Conservation (phyloP, 2,888 invertebrate species). For the Eustalomyia histrio region DNA sequence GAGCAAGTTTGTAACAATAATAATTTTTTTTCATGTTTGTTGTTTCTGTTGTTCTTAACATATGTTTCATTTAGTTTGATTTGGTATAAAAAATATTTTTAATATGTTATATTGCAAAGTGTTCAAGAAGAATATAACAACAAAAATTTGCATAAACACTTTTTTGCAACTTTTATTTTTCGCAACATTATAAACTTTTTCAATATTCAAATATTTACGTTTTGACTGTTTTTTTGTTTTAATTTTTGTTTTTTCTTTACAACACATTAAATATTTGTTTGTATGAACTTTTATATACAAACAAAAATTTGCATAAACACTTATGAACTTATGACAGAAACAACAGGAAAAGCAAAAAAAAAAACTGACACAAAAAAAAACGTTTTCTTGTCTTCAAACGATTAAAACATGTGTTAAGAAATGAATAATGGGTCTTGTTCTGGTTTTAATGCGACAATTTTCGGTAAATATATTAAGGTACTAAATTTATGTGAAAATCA, state of each 20-base stretch:
- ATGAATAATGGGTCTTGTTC: slow-evolving; percentile 24
- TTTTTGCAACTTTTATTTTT: slow-evolving; percentile 38
- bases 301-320: slow-evolving; percentile 56
- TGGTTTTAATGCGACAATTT: background rate
- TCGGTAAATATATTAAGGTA: no score
- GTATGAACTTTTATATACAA: slow-evolving; percentile 27
- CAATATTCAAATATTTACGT: slow-evolving; percentile 60
- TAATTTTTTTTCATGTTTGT: slow-evolving; percentile 8
- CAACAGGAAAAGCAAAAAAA: background rate
- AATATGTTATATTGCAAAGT: slow-evolving; percentile 30
- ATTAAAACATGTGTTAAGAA: slow-evolving; percentile 23
- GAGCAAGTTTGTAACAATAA: slow-evolving; percentile 40
- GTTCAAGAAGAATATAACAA: slow-evolving; percentile 23
- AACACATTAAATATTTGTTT: slow-evolving; percentile 21
- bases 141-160: slow-evolving; percentile 50
- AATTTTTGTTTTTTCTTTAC: background rate
- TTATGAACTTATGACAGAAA: slow-evolving; percentile 29
- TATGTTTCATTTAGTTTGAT: slow-evolving; percentile 36
- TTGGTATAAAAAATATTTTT: slow-evolving; percentile 31
- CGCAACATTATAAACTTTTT: slow-evolving; percentile 49
- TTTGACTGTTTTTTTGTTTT: slow-evolving; percentile 13
- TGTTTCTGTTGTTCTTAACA: slow-evolving; percentile 31
- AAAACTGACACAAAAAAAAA: slow-evolving; percentile 1
- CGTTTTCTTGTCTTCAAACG: background rate
- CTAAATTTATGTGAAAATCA: no score